Percentiles rank a stretch among this genome's conserved stretches.
These are phyloP conservation scores for Hemicrepidius hirtus DNA, from an alignment of 2,888 invertebrate genomes.

Conservation along the genomic window DNA sequence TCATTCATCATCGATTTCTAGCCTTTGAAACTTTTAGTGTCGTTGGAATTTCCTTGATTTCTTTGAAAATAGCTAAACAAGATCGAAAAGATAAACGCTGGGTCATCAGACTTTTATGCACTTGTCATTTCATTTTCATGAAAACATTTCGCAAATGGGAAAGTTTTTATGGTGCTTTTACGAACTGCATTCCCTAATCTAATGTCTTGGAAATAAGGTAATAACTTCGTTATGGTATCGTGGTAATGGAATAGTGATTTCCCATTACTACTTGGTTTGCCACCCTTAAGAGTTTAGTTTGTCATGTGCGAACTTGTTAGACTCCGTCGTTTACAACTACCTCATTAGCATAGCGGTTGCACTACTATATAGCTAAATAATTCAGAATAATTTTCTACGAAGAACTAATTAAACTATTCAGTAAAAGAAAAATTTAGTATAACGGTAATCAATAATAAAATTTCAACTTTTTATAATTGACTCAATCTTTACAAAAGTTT, in stretches of 20 bases:
- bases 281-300: not conserved
- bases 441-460: too few relatives aligned
- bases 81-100: slow-evolving; percentile 19
- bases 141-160: slow-evolving; percentile 23
- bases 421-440: too few relatives aligned
- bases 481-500: too few relatives aligned
- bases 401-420: not conserved
- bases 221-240: slow-evolving; percentile 26
- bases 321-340: not conserved
- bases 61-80: not conserved
- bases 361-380: not conserved
- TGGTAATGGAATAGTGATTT: slow-evolving; percentile 21
- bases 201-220: slow-evolving; percentile 6
- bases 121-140: slow-evolving; percentile 18
- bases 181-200: slow-evolving; percentile 23
- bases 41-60: not conserved
- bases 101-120: slow-evolving; percentile 25
- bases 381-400: not conserved
- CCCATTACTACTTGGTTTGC: slow-evolving; percentile 9
- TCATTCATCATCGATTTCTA: slow-evolving; percentile 17
- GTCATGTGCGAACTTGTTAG: slow-evolving; percentile 8
- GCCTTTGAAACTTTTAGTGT: slow-evolving; percentile 2
- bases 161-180: slow-evolving; percentile 23
- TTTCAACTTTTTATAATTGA: too few relatives aligned
- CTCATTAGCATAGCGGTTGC: not conserved